Evolutionary conservation across 2,888 invertebrate species (phyloP), one percentile per base, ranked within the genome.

Genomic region (Melolontha melolontha): DNA sequence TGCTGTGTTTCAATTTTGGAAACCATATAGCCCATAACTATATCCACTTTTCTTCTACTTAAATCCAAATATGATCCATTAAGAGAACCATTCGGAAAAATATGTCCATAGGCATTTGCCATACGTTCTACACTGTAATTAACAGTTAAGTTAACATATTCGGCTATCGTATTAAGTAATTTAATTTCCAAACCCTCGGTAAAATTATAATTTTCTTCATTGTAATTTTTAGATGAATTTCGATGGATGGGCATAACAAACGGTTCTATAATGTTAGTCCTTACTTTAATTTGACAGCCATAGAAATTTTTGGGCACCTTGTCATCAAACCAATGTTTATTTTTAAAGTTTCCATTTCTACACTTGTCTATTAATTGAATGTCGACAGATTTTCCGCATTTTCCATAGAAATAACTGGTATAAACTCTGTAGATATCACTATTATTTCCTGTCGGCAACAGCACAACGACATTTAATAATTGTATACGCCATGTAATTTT

Each of bases 11-110:
- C 70, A 4, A 70, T 70, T n/a, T 77, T 77, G 11, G 78, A 77
- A 1, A 77, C 77, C 51, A 81, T 78, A 11, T 79, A 78, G 0
- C 81, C 81, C 16, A 82, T 72, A 11, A 76, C 78, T 10, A 81
- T 68, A 69, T 82, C 81, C 5, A 75, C 76, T 51, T 73, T 54
- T 29, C 74, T 76, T n/a, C 75, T 71, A 65, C 74, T 64, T n/a
- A 82, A 57, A 11, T 68, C 62, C 14, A 73, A 71, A 49, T 80
- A 71, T n/a, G 79, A 70, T 2, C 80, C 80, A 6, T 73, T 75
- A 16, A 70, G 70, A 5, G 74, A 73, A 39, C 78, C 77, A 54
- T 80, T 77, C 8, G 64, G 14, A 16, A 62, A 70, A 29, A 78
- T 62, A 14, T 65, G 54, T 11, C 78, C 78, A 75, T 77, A 76